Conservation (phyloP, 2,888 invertebrate species). For the Philereme transversata region DNA sequence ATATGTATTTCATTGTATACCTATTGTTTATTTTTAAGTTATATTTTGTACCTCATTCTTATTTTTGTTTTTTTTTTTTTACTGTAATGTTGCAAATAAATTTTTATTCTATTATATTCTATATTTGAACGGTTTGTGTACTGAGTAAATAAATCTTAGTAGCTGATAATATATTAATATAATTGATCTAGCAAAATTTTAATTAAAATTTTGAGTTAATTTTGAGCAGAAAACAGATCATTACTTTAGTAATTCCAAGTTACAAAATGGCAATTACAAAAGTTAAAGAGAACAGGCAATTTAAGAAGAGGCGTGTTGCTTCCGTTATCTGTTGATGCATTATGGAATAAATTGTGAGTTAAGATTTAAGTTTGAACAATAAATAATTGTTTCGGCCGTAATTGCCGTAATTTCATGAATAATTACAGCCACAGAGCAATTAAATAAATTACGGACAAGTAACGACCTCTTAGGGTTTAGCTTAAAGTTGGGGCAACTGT, state of each 20-base stretch:
- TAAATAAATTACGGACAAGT: constrained; percentile 83
- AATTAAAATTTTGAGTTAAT: not conserved
- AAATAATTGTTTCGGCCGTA: constrained; percentile 83
- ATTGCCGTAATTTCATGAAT: constrained; percentile 85
- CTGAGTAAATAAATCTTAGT: too few species aligned
- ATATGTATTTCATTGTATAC: too few species aligned
- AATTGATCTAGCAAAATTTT: too few species aligned
- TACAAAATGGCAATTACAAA: constrained; percentile 25
- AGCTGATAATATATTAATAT: too few species aligned
- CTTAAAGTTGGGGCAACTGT: constrained; percentile 77
- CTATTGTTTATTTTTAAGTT: too few species aligned
- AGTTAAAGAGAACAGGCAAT: constrained; percentile 31
- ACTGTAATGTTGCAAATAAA: too few species aligned
- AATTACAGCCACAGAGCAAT: constrained; percentile 83
- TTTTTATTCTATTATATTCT: too few species aligned
- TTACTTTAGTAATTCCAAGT: constrained; percentile 9
- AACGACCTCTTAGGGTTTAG: constrained; percentile 80
- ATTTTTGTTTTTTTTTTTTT: too few species aligned
- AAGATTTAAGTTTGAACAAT: constrained; percentile 81
- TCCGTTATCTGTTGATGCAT: constrained; percentile 74
- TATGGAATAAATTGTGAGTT: constrained; percentile 82
- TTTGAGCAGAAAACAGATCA: constrained; percentile 2
- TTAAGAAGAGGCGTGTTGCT: constrained; percentile 35
- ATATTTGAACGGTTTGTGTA: too few species aligned
- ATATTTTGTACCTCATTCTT: too few species aligned